phyloP scores from a whole-genome alignment of 53 echinoderm and acorn worm species.

The Patiria pectinifera region DNA sequence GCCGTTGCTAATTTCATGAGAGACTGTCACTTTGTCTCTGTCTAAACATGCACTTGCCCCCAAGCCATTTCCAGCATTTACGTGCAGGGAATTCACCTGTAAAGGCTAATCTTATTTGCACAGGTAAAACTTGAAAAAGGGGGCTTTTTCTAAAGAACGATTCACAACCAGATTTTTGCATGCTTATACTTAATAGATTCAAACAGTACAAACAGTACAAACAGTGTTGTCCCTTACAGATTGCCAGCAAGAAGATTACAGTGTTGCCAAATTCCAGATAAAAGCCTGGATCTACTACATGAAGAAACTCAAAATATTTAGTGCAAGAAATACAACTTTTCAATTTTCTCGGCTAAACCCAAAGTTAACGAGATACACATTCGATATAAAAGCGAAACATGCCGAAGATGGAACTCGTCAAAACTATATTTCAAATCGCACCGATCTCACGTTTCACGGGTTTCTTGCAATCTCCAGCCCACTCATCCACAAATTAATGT shows the following conservation, averaged over 20 bases:
- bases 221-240: no score
- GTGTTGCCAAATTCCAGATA: no score
- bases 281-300: no score
- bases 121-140: not conserved
- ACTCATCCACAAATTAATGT: not conserved
- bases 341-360: no score
- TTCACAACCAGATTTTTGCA: not conserved
- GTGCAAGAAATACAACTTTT: no score
- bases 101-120: not conserved
- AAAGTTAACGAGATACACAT: no score
- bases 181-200: no score
- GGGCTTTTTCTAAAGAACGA: not conserved
- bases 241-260: no score
- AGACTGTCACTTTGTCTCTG: conserved; percentile 1
- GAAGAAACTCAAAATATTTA: no score
- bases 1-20: conserved; percentile 28
- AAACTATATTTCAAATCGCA: not conserved
- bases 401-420: not conserved
- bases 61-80: not conserved
- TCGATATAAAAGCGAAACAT: not conserved
- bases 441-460: not conserved
- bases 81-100: not conserved
- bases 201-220: no score
- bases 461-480: not conserved
- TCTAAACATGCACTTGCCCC: not conserved